Evolutionary conservation across 1,140 invertebrate species (phyloP).

Genomic region (Wiebesia pumilae): DNA sequence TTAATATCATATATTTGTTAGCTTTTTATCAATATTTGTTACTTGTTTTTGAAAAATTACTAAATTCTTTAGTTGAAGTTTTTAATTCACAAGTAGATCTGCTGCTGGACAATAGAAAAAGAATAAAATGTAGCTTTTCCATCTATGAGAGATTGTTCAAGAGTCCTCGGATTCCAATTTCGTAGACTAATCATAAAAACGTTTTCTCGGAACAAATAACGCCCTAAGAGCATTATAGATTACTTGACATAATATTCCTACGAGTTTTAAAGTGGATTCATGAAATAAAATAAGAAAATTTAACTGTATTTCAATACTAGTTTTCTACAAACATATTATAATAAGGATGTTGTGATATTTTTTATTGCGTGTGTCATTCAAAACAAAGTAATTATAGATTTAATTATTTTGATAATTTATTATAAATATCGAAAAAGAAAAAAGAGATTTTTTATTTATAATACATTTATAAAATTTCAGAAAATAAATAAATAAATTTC

Average conservation of each 20-base stretch:
- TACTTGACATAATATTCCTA: conserved; percentile 34
- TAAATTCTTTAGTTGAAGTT: background rate
- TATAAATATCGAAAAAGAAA: too few species aligned
- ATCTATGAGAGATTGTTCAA: conserved; percentile 29
- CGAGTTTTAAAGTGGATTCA: conserved; percentile 24
- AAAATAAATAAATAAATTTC: too few species aligned
- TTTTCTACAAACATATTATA: background rate
- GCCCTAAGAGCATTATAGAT: conserved; percentile 44
- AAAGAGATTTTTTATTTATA: too few species aligned
- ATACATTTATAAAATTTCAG: too few species aligned
- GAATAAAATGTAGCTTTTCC: conserved; percentile 48
- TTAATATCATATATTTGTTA: too few species aligned
- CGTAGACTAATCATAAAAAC: conserved; percentile 45
- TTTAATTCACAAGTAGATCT: conserved; percentile 44
- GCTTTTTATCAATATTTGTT: background rate
- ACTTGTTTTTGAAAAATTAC: background rate
- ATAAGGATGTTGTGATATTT: background rate
- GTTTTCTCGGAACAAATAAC: conserved; percentile 47
- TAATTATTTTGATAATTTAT: too few species aligned
- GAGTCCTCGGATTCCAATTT: conserved; percentile 37
- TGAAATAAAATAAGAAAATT: conserved; percentile 32
- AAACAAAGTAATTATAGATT: too few species aligned
- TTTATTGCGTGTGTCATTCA: too few species aligned
- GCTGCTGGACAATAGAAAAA: conserved; percentile 21
- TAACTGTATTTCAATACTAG: conserved; percentile 14